Base-by-base conservation (phyloP, 2,113 vertebrate species). In the Marmota monax region DNA sequence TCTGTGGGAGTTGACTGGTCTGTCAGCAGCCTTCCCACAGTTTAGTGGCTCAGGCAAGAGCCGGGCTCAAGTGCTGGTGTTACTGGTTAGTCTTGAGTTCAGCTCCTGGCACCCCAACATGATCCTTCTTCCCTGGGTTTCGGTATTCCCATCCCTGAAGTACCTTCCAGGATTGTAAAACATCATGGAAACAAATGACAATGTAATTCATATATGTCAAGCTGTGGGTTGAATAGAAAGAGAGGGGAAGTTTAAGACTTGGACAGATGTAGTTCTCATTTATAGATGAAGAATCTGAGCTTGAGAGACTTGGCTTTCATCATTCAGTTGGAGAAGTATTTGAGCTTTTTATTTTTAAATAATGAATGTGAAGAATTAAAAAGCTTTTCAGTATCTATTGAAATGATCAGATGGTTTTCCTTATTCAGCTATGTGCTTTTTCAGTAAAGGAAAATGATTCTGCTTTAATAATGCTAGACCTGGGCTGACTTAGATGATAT, bases 321-420 rank as follows among this genome's bases (percentile, higher is more conserved):
- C 58, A n/a, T 76, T 88, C 72, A 39, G 11, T 42, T 88, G 88
- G 58, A 51, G 34, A 73, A 74, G 2, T 78, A 13, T 45, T 56
- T 80, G 29, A 48, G 18, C 12, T 42, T 27, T 39, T 74, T 45
- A 53, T 69, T 53, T 87, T 85, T 27, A 65, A 96, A 77, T 45
- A 84, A 84, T 69, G 8, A 92, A 85, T 92, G 67, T 83, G 69
- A 91, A 91, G 78, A 85, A 96, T 94, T 84, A 85, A 90, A 96
- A 95, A 76, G 32, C 37, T 92, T 78, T 84, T 61, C 58, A 51
- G 48, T 48, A 56, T 45, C 73, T 73, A 76, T 7, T 85, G 48
- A 96, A 90, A 77, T 78, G 90, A 88, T 84, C 67, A 70, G 16
- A 27, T 53, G 10, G 12, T 69, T 90, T 94, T 86, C 37, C 29